Evolutionary conservation across 2,888 invertebrate species (phyloP).

Genomic region (Cataglyphis rosenhaueri): DNA sequence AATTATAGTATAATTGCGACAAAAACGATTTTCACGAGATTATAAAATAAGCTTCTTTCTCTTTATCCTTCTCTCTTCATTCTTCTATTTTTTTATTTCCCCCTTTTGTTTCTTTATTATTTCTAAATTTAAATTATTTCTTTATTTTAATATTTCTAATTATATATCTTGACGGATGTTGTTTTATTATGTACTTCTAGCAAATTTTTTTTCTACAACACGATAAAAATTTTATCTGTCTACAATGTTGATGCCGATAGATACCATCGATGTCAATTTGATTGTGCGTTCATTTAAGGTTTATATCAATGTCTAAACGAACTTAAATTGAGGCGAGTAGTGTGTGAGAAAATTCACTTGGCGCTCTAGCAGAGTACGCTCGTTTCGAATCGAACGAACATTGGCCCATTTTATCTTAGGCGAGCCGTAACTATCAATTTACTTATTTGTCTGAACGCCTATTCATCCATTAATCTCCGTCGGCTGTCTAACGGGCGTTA

Average conservation of each 20-base stretch:
- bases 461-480: slow-evolving; percentile 50
- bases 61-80: neutral
- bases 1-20: neutral
- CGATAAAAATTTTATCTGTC: neutral
- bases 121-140: neutral
- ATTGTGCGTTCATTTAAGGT: neutral
- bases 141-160: neutral
- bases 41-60: neutral
- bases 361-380: neutral
- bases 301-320: slow-evolving; percentile 1
- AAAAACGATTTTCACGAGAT: neutral
- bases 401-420: slow-evolving; percentile 35
- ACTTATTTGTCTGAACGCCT: slow-evolving; percentile 41
- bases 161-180: neutral
- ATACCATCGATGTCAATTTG: neutral
- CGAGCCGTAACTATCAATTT: slow-evolving; percentile 49
- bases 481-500: slow-evolving; percentile 29
- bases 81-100: neutral
- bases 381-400: slow-evolving; percentile 18
- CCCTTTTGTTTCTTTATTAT: neutral
- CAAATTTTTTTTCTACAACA: neutral
- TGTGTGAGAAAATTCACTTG: neutral
- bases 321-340: slow-evolving; percentile 13
- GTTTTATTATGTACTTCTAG: neutral
- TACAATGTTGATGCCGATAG: neutral